Base-by-base conservation (phyloP, 1,140 invertebrate genomes). In the Pogonognathellus flavescens region DNA sequence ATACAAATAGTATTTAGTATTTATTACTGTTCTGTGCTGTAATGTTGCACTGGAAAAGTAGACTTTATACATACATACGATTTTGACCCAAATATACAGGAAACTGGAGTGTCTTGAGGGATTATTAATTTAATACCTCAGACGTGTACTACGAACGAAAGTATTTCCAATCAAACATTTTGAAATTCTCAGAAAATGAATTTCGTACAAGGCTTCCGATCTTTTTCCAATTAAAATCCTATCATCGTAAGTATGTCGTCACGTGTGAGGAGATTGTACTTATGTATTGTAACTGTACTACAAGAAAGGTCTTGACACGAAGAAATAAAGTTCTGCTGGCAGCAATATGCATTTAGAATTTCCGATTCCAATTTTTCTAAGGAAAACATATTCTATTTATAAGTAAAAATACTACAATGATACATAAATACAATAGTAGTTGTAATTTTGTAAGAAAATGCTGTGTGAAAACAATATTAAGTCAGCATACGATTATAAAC, bases 301-400 rank as follows among this genome's bases (percentile, higher is more conserved):
- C 70, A 76, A 76, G 70, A 76, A 76, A 41, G 41, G 70, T 49
- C 70, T 76, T 76, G 70, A 76, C 31, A 76, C 31, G 31, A 41
- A 41, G n/a, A 31, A 76, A 31, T 49, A 25, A 76, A 76, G 31
- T 76, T 76, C 59, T 76, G 49, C 70, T 50, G 70, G 70, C 70
- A 76, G 70, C 70, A 76, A 76, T 76, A 76, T 76, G 70, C 70
- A 76, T 76, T 76, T 76, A 76, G 70, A 76, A 76, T 76, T 76
- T 76, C 70, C 70, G 70, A 76, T 76, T 76, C 70, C 70, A 76
- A 76, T 76, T 76, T 76, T 76, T 76, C 70, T 76, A 76, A 76
- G 70, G 70, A 76, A 76, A 76, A 41, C 31, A 76, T 76, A 76
- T 76, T 76, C 70, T 76, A 76, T 76, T 76, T 76, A 76, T 76